Evolutionary conservation across 2,888 invertebrate genomes (phyloP).

Genomic region (Hirtodrosophila alboralis): DNA sequence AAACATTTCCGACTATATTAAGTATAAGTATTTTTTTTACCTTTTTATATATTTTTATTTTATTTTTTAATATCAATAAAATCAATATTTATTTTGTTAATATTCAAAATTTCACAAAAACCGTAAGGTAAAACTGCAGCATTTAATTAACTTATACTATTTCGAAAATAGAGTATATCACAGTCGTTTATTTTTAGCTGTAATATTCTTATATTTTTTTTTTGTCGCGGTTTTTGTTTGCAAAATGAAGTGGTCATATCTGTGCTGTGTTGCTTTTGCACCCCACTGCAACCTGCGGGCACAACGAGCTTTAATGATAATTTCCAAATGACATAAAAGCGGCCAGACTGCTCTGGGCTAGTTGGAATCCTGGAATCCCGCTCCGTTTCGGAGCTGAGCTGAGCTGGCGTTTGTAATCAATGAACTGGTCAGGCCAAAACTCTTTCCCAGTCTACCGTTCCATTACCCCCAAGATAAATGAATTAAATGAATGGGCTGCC

Average conservation of each 20-base stretch:
- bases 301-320: conserved; percentile 66
- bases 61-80: too few relatives aligned
- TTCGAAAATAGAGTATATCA: too few relatives aligned
- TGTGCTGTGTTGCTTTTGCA: conserved; percentile 16
- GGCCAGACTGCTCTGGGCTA: conserved; percentile 6
- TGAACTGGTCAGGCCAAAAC: conserved; percentile 59
- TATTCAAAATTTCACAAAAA: too few relatives aligned
- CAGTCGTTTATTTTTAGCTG: too few relatives aligned
- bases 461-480: conserved; percentile 66
- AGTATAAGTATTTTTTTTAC: too few relatives aligned
- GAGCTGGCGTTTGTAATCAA: conserved; percentile 57
- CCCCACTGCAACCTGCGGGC: background rate
- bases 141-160: too few relatives aligned
- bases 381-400: conserved; percentile 9
- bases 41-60: too few relatives aligned
- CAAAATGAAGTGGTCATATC: conserved; percentile 75
- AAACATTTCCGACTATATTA: too few relatives aligned
- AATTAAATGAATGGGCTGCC: conserved; percentile 71
- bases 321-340: conserved; percentile 75
- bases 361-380: too few relatives aligned
- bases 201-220: conserved; percentile 14
- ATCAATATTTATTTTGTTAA: too few relatives aligned
- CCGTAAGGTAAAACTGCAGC: too few relatives aligned
- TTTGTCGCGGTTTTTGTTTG: conserved; percentile 48
- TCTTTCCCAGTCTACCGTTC: too few relatives aligned